phyloP scores from a whole-genome alignment of 2,888 invertebrate genomes.

The Mythimna lalbum region DNA sequence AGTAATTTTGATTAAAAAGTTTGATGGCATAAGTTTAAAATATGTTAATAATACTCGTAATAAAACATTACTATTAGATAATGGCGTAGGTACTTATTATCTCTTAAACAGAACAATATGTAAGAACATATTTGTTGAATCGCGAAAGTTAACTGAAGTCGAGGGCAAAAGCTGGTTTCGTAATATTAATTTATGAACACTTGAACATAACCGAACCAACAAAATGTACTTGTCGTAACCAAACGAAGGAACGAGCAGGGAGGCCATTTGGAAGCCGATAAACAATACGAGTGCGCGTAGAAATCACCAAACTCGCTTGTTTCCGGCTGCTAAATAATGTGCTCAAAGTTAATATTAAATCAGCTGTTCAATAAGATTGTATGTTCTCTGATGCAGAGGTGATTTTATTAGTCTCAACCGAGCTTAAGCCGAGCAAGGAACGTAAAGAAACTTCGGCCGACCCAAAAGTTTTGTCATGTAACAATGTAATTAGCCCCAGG shows the following conservation, averaged over 20 bases:
- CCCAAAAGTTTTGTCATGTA: constrained; percentile 88
- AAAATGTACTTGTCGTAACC: constrained; percentile 52
- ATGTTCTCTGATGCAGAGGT: constrained; percentile 81
- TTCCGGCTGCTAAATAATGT: constrained; percentile 62
- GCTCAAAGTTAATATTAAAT: constrained; percentile 67
- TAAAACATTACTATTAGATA: no score
- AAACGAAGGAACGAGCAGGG: constrained; percentile 41
- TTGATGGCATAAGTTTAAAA: constrained; percentile 7
- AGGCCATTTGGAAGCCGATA: constrained; percentile 57
- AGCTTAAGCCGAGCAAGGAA: constrained; percentile 80
- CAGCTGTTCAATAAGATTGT: constrained; percentile 74
- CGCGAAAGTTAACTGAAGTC: constrained; percentile 32
- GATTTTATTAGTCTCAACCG: constrained; percentile 83
- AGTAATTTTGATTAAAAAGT: not conserved
- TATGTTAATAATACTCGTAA: constrained; percentile 3
- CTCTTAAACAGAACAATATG: constrained; percentile 11
- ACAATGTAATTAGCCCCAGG: constrained; percentile 89
- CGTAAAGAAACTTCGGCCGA: constrained; percentile 85
- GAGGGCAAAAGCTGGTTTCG: constrained; percentile 38
- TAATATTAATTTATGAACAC: constrained; percentile 56
- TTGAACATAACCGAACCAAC: constrained; percentile 46
- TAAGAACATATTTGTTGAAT: constrained; percentile 43
- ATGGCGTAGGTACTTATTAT: no score
- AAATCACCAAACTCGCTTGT: constrained; percentile 51
- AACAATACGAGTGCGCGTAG: constrained; percentile 54